phyloP scores from a whole-genome alignment of 2,888 invertebrate genomes.

The Lasioglossum lativentre region DNA sequence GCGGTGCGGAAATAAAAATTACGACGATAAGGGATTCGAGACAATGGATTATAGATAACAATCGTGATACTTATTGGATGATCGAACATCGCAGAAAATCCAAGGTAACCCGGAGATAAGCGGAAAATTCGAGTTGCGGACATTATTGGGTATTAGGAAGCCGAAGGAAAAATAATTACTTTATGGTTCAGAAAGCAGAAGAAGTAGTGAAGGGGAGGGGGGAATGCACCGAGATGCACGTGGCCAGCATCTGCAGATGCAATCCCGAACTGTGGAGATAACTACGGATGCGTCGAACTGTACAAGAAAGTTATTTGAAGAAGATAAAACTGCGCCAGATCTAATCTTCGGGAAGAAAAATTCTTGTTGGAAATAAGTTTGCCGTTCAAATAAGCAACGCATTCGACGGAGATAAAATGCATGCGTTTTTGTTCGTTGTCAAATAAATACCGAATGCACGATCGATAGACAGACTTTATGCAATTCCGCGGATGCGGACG shows the following conservation, averaged over 20 bases:
- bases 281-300: constrained; percentile 11
- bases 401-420: neutral
- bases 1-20: neutral
- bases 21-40: neutral
- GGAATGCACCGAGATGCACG: neutral
- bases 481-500: neutral
- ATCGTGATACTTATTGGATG: neutral
- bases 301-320: constrained; percentile 15
- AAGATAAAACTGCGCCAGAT: constrained; percentile 28
- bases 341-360: constrained; percentile 10
- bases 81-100: neutral
- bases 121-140: neutral
- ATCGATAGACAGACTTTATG: neutral
- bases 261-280: constrained; percentile 18
- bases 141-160: neutral
- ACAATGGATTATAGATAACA: neutral
- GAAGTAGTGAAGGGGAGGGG: too few relatives aligned
- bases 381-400: neutral
- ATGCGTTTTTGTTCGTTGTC: neutral
- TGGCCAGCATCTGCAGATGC: constrained; percentile 26
- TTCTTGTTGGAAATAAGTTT: neutral
- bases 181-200: neutral
- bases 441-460: neutral
- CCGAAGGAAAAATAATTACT: neutral
- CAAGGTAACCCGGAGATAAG: neutral